phyloP scores from a whole-genome alignment of 53 echinoderm and acorn worm genomes.

The Actinopyga echinites region DNA sequence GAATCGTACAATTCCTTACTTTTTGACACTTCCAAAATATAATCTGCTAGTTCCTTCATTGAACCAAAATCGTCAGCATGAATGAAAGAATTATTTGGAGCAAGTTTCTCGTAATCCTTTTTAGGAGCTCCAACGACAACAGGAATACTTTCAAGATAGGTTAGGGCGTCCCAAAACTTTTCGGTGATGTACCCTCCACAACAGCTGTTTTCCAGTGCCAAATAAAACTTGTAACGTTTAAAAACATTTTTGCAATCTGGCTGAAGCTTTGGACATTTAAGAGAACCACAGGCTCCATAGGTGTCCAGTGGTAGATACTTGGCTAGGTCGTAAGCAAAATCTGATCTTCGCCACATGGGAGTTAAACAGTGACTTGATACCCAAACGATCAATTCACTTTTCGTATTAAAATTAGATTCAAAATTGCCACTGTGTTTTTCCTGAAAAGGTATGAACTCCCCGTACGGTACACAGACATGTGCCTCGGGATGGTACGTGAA shows the following conservation, averaged over 20 bases:
- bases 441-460: not conserved
- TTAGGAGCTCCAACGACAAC: not conserved
- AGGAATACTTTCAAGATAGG: slow-evolving; percentile 30
- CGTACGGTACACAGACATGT: not conserved
- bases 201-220: no score
- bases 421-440: no score
- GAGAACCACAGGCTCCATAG: slow-evolving; percentile 1
- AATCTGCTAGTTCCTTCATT: slow-evolving; percentile 2
- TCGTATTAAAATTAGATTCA: not conserved
- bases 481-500: no score
- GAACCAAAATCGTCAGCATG: no score
- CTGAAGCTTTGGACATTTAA: not conserved
- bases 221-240: not conserved
- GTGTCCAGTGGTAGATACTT: not conserved
- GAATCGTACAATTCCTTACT: not conserved
- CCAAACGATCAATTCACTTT: not conserved
- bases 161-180: slow-evolving; percentile 5
- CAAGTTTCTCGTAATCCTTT: slow-evolving; percentile 5
- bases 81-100: slow-evolving; percentile 16
- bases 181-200: no score
- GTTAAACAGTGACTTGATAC: not conserved
- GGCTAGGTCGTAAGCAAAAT: not conserved
- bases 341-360: not conserved
- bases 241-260: not conserved
- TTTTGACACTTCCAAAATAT: not conserved